phyloP scores from a whole-genome alignment of 2,797 vertebrate genomes.

The Protosalanx chinensis region DNA sequence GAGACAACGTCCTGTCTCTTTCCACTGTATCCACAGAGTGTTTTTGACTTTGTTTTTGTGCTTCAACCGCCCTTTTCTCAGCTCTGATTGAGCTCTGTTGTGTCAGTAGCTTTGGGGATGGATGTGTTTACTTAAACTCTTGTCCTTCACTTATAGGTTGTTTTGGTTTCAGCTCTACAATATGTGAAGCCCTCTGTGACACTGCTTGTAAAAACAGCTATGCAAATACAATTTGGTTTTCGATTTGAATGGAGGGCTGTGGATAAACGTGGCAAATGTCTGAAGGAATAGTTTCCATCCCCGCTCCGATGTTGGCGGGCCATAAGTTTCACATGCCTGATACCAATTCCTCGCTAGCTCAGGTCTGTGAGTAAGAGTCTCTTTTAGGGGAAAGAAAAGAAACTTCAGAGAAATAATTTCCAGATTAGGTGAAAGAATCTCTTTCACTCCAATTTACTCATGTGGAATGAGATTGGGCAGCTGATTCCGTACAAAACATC shows the following conservation, averaged over 20 bases:
- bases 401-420: neutral
- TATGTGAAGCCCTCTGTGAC: too few relatives aligned
- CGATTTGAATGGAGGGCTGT: neutral
- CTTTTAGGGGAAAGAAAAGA: neutral
- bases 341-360: neutral
- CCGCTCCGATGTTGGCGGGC: too few relatives aligned
- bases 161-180: too few relatives aligned
- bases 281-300: too few relatives aligned
- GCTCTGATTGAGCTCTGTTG: neutral
- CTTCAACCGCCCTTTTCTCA: neutral
- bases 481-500: neutral
- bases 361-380: neutral
- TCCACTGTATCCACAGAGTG: neutral
- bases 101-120: too few relatives aligned
- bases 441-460: neutral
- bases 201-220: too few relatives aligned
- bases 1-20: neutral
- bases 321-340: too few relatives aligned
- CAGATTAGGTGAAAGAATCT: neutral
- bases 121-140: too few relatives aligned
- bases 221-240: too few relatives aligned
- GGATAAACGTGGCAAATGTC: too few relatives aligned
- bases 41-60: neutral
- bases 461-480: neutral
- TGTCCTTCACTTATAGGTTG: too few relatives aligned